Conservation (phyloP, 2,888 invertebrate species). For the Acronicta psi region DNA sequence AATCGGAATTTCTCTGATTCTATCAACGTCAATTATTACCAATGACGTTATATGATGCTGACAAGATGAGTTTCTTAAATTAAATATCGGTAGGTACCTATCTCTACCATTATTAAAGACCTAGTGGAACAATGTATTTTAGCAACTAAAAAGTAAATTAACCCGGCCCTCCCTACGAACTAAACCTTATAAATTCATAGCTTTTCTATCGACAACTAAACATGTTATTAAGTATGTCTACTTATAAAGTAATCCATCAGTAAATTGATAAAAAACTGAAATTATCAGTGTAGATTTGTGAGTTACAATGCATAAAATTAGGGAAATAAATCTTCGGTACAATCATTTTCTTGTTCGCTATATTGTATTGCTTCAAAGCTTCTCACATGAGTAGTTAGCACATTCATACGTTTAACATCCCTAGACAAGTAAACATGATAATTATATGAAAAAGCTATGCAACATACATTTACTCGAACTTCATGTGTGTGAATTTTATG, state of each 20-base stretch:
- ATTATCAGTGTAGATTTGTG: conserved; percentile 10
- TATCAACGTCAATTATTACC: too few relatives aligned
- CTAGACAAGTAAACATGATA: conserved; percentile 11
- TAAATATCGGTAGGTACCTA: too few relatives aligned
- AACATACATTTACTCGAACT: neutral
- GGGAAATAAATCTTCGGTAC: conserved; percentile 5
- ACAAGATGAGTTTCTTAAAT: too few relatives aligned
- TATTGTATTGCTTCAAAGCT: conserved; percentile 26
- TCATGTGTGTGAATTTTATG: neutral
- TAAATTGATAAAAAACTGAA: conserved; percentile 4
- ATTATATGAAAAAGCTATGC: conserved; percentile 22
- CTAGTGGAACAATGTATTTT: too few relatives aligned
- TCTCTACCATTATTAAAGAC: too few relatives aligned
- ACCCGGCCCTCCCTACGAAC: too few relatives aligned
- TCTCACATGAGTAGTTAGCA: conserved; percentile 31
- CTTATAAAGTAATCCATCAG: neutral
- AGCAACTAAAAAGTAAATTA: too few relatives aligned
- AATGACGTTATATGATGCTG: too few relatives aligned
- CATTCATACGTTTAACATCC: conserved; percentile 10
- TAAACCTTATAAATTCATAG: too few relatives aligned
- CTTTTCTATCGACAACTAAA: neutral
- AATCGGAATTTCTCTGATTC: too few relatives aligned
- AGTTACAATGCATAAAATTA: conserved; percentile 16
- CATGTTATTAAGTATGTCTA: too few relatives aligned
- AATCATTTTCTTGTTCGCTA: conserved; percentile 24